Conservation (phyloP, 2,113 vertebrate species). For the Potamarius usumacintae region DNA sequence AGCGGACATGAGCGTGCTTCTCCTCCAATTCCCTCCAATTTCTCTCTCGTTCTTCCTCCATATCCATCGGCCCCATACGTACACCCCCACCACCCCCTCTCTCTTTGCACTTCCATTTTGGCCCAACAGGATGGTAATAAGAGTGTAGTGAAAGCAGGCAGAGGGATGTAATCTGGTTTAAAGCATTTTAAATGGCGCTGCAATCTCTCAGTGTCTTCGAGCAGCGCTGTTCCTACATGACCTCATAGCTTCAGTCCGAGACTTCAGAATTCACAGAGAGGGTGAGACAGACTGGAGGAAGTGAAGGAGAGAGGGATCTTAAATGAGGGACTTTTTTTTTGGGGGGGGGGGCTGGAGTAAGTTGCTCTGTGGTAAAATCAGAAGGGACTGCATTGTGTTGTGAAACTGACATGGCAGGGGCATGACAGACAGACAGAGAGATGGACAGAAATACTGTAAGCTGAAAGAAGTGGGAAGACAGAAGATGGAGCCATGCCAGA, state of each 20-base stretch:
- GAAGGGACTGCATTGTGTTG: conserved; percentile 47
- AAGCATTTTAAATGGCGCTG: conserved; percentile 8
- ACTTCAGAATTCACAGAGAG: neutral
- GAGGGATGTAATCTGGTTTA: conserved; percentile 24
- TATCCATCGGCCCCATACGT: neutral
- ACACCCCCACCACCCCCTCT: neutral
- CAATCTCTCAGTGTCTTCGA: conserved; percentile 34
- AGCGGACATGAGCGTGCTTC: conserved; percentile 40
- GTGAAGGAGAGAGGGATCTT: neutral
- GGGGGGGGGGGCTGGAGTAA: neutral
- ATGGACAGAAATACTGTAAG: neutral
- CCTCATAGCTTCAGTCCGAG: conserved; percentile 33
- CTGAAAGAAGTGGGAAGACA: conserved; percentile 15
- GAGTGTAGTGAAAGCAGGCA: conserved; percentile 15
- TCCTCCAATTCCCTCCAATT: conserved; percentile 6
- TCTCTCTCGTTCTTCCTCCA: neutral
- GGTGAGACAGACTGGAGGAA: neutral
- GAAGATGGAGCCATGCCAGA: conserved; percentile 50
- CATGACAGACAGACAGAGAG: neutral
- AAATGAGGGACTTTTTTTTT: neutral
- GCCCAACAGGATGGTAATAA: conserved; percentile 5
- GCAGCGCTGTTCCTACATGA: conserved; percentile 9
- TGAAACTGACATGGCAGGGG: conserved; percentile 49
- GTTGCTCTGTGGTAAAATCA: conserved; percentile 24
- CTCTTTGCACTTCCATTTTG: conserved; percentile 10